Conservation (phyloP, 2,113 vertebrate genomes). For the Pan troglodytes region NHGRI_mPanTro3-v2.1_pri NC_072413.2:60919501-60920000, state of each 20-base stretch:
- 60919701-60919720: neutral
- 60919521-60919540: neutral
- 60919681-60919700: neutral
- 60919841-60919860: neutral
- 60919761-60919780: neutral
- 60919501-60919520: neutral
- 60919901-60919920: neutral
- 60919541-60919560: neutral
- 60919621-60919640: neutral
- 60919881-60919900: neutral
- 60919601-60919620: neutral
- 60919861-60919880: neutral
- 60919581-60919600: neutral
- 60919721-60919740: neutral
- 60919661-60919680: neutral
- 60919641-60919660: neutral
- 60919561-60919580: neutral
- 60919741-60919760: neutral
- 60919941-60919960: neutral
- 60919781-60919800: neutral
- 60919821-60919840: neutral
- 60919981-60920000: neutral
- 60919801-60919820: neutral
- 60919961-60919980: neutral
- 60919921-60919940: neutral